Evolutionary conservation across 2,113 vertebrate species (phyloP), one percentile per base, ranked within the genome.

Genomic region (Stegastes partitus): DNA sequence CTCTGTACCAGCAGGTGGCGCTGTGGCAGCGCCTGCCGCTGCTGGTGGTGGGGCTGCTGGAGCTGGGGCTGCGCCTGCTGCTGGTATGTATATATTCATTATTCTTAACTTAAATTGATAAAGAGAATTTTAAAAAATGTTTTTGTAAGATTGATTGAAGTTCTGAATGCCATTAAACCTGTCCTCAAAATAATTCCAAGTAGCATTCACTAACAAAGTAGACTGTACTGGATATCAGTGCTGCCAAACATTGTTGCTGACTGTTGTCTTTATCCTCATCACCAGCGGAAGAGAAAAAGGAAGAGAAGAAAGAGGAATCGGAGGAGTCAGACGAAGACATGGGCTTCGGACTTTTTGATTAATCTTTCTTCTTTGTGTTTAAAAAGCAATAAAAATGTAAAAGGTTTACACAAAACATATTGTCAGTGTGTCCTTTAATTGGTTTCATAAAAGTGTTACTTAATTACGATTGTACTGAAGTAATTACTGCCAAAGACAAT

Each of bases 311-410:
- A 81, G 95, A 96, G 14, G 95, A 95, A 91, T 95, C 95, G 0
- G 95, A 95, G 74, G 95, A 95, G 87, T 95, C 95, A 1, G 95
- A 96, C 47, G 95, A 96, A 86, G 95, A 96, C 59, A 96, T 96
- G 95, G 95, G 95, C 79, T 96, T 96, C 64, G 95, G 95, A 11
- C 95, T 96, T 85, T 96, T 96, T 91, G 95, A 96, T 94, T 96
- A 94, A 94, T 83, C 79, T 87, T 22, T 44, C 62, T 90, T 89
- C 85, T 87, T 68, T 75, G n/a, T 56, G 21, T 77, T 71, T 86
- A 90, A 95, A 93, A 90, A 88, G 74, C 91, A 94, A 94, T 92
- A 95, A 95, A 95, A 94, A 92, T 77, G 73, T 85, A 93, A 94
- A 93, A 91, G 72, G 85, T 86, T 91, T 86, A 87, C 89, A 91